phyloP scores from a whole-genome alignment of 2,888 invertebrate genomes.

The Acholoe squamosa region DNA sequence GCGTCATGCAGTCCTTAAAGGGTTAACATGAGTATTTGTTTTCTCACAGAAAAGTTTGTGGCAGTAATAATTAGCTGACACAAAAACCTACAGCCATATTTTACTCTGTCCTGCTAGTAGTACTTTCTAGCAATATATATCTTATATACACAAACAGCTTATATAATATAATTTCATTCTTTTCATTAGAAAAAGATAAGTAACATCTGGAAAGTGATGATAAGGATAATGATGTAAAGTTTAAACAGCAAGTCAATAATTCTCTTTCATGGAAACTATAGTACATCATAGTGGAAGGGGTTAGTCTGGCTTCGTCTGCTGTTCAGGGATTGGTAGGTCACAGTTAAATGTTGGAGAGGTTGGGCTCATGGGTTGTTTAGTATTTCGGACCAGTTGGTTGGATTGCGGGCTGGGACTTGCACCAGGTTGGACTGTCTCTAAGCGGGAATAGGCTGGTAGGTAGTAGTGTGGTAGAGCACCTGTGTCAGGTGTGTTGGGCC shows the following conservation, averaged over 20 bases:
- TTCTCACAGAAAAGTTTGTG: not conserved
- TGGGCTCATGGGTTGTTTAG: not conserved
- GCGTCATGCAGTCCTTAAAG: not conserved
- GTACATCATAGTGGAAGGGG: not conserved
- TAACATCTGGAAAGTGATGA: not conserved
- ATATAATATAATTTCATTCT: conserved; percentile 27
- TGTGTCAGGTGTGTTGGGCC: not conserved
- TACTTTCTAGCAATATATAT: not conserved
- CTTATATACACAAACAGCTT: not conserved
- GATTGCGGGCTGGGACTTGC: not conserved
- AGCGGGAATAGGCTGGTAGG: not conserved
- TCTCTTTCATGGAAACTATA: not conserved
- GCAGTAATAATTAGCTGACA: not conserved
- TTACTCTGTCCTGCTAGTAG: not conserved
- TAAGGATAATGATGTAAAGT: not conserved
- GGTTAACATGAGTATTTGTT: not conserved
- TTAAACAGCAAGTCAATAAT: conserved; percentile 15
- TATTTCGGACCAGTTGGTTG: not conserved
- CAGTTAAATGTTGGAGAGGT: not conserved
- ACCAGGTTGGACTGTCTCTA: not conserved
- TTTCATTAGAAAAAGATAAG: not conserved
- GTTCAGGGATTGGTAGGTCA: not conserved
- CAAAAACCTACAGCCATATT: conserved; percentile 9
- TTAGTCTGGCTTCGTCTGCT: conserved; percentile 9
- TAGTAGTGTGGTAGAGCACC: not conserved